Evolutionary conservation across 2,797 vertebrate genomes (phyloP).

Genomic region (Pipistrellus pipistrellus): DNA sequence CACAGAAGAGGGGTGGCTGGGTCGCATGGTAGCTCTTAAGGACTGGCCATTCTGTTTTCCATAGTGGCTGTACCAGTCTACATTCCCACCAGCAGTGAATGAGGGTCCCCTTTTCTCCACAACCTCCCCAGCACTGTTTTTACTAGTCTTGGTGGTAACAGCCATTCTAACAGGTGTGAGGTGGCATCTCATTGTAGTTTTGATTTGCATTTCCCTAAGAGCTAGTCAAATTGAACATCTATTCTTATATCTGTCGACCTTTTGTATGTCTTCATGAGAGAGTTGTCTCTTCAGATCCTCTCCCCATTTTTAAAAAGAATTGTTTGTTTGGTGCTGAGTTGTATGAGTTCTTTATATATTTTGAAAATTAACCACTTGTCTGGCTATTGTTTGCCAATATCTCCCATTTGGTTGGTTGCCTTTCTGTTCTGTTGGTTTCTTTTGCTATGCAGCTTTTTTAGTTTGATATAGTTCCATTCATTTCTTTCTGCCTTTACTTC

Average conservation of each 20-base stretch:
- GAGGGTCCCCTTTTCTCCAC: neutral
- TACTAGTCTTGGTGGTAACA: neutral
- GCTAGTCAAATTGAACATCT: neutral
- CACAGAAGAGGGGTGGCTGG: neutral
- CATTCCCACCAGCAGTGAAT: neutral
- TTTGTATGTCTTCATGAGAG: neutral
- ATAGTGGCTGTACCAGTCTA: neutral
- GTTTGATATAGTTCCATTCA: neutral
- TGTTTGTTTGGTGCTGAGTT: neutral
- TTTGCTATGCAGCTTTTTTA: neutral
- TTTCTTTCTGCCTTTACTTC: neutral
- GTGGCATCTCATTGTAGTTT: neutral
- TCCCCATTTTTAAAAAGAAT: neutral
- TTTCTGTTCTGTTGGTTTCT: neutral
- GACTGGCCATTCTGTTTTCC: neutral
- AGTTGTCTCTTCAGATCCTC: neutral
- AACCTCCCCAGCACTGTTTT: neutral
- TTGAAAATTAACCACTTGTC: neutral
- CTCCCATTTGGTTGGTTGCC: neutral
- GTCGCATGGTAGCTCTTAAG: neutral
- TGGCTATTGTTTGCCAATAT: neutral
- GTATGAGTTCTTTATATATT: neutral
- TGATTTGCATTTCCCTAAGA: neutral
- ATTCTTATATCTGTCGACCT: neutral
- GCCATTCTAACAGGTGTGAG: neutral